Evolutionary conservation across 2,888 invertebrate genomes (phyloP), one percentile per base, ranked within the genome.

Genomic region (Cryptus armator): DNA sequence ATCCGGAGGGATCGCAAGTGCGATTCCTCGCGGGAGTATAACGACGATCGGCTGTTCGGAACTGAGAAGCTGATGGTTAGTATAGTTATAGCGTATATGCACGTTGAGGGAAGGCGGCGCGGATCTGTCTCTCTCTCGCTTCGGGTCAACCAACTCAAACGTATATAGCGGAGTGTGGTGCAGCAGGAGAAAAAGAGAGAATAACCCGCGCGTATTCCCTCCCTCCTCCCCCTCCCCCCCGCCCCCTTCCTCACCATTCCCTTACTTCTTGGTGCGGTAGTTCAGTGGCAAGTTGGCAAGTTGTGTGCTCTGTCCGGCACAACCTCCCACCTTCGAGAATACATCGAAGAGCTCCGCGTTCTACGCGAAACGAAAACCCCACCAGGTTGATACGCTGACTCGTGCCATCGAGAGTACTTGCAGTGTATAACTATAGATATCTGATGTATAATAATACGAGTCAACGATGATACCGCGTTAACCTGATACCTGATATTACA

Each of bases 141-240:
- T 88, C 92, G 91, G 93, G 93, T 93, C 93, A 93, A 93, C 92
- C 93, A 93, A 93, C 93, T 93, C 91, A 90, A 90, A 90, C 90
- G 91, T 91, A 90, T 89, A 90, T 64, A 62, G 78, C 51, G 76
- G 24, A 48, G 78, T 75, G 75, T 75, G 71, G 74, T 62, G 74
- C 74, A 62, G 62, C 29, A 48, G 48, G 62, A 67, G 56, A 44
- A 48, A 29, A 46, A 48, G 66, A 64, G n/a, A 74, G 46, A n/a
- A 56, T 24, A 51, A 24, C 14, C 24, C 67, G 44, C 71, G 88
- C 85, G 80, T 56, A 85, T 87, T 90, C 90, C 90, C 89, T 90
- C 80, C 89, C 12, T 56, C 7, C 6, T 37, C 6, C 9, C 37
- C 37, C 37, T 2, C 37, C 2, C 2, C 6, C 37, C 6, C 6